Evolutionary conservation across 2,888 invertebrate genomes (phyloP), one percentile per base, ranked within the genome.

Genomic region (Mesochorus sp.): DNA sequence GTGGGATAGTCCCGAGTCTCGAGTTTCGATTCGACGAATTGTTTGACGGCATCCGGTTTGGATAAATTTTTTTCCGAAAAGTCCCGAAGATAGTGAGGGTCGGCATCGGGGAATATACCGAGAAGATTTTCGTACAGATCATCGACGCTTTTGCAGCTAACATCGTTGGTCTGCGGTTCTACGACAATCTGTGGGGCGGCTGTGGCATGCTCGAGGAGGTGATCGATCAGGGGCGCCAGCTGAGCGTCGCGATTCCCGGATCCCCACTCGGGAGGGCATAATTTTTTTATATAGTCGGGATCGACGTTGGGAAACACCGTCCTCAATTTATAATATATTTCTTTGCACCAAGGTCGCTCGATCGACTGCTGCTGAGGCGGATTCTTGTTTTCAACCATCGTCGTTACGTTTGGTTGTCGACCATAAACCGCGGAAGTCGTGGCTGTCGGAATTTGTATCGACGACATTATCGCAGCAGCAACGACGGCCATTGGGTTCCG

Each of bases 71-170:
- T 10, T 19, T 80, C 70, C 1, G 83, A 75, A 4, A 77, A 49
- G 2, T 82, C 55, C 44, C 82, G 82, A n/a, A 91, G 74, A 79
- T 83, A 85, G 2, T 67, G 73, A 0, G 89, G 88, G 79, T 91
- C 87, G 4, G 89, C 89, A 39, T 90, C 80, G 1, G 90, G 89
- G 55, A 91, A 87, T 42, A 91, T 85, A 10, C 71, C 85, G 2
- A 80, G 64, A 0, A 89, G 74, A 64, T 83, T 82, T 8, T 79
- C 72, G 49, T 82, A 80, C 6, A 85, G 81, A 2, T 84, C 80
- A 5, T 85, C 80, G 0, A 80, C 47, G 19, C 59, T 0, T 34
- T n/a, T 0, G 26, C 26, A 3, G 31, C 19, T 3, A 10, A 6
- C 44, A 5, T 6, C 31, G 8, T 14, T 19, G 3, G 2, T n/a